Evolutionary conservation across 1,140 invertebrate genomes (phyloP), one percentile per base, ranked within the genome.

Genomic region (Drosophila sp.): DNA sequence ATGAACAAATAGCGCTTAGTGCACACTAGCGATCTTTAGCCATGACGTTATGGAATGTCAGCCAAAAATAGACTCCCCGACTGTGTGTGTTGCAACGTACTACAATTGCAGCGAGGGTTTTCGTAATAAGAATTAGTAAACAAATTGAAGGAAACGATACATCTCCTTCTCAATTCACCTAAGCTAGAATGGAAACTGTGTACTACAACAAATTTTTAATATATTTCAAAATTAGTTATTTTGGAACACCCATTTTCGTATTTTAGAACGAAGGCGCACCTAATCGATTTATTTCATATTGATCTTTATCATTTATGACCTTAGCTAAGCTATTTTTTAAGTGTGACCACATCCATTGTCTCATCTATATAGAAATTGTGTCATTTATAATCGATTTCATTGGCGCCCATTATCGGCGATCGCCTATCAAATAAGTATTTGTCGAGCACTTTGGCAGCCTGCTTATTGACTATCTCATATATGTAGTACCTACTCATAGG

Each of bases 1-100:
- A 78, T 85, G 81, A 85, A 71, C 44, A 65, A 78, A 41, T 0
- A 25, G 25, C 17, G 7, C 57, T 70, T 78, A 80, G 81, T 85
- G 70, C 81, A 78, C 41, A 50, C 4, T 1, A 70, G 60, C 73
- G 55, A 65, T 60, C 54, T 56, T 68, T 40, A 41, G 47, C 27
- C 63, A 62, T 67, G 62, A 74, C 35, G 66, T 54, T 38, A 60
- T 60, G 25, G 56, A 66, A 73, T 40, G 38, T 38, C 38, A 2
- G 27, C 25, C 10, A 54, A 41, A 69, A 66, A 44, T 8, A 35
- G 25, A 6, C 33, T 7, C 41, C 41, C n/a, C 4, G n/a, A 38
- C 7, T n/a, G 10, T 38, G 7, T 32, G 4, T 38, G 6, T 23
- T 23, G 0, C 30, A 57, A 23, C 10, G 10, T 10, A 29, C 17